Conservation (phyloP, 2,113 vertebrate species). For the Electrona antarctica region DNA sequence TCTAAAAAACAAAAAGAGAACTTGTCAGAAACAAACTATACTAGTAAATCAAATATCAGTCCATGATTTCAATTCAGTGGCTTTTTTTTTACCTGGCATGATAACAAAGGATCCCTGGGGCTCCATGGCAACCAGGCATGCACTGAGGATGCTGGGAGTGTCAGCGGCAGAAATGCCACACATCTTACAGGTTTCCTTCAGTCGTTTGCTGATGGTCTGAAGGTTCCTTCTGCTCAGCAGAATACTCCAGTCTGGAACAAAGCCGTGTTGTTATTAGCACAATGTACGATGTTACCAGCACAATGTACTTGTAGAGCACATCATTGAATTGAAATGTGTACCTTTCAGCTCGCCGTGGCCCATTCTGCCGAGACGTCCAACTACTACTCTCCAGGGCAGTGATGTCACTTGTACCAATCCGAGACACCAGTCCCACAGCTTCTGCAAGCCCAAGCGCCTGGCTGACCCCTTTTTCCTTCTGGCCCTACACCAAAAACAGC, state of each 20-base stretch:
- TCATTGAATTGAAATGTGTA: slow-evolving; percentile 55
- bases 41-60: too few relatives aligned
- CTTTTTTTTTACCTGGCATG: slow-evolving; percentile 94
- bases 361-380: slow-evolving; percentile 96
- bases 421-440: slow-evolving; percentile 98
- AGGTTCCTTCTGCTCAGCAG: slow-evolving; percentile 95
- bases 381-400: slow-evolving; percentile 96
- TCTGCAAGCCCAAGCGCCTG: slow-evolving; percentile 92
- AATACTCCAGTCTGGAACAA: slow-evolving; percentile 92
- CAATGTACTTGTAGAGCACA: neutral
- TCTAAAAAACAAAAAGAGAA: slow-evolving; percentile 70
- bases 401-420: slow-evolving; percentile 97
- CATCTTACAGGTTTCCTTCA: slow-evolving; percentile 97
- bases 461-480: slow-evolving; percentile 98
- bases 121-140: slow-evolving; percentile 98
- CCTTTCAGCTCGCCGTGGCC: slow-evolving; percentile 97
- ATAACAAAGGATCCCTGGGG: slow-evolving; percentile 98
- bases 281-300: neutral
- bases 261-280: neutral
- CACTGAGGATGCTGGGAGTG: slow-evolving; percentile 97
- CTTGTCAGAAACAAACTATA: neutral
- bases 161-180: slow-evolving; percentile 97
- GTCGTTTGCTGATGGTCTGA: slow-evolving; percentile 93
- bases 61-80: slow-evolving; percentile 40
- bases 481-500: slow-evolving; percentile 77